phyloP scores from a whole-genome alignment of 2,113 vertebrate genomes.

The Brachionichthys hirsutus region DNA sequence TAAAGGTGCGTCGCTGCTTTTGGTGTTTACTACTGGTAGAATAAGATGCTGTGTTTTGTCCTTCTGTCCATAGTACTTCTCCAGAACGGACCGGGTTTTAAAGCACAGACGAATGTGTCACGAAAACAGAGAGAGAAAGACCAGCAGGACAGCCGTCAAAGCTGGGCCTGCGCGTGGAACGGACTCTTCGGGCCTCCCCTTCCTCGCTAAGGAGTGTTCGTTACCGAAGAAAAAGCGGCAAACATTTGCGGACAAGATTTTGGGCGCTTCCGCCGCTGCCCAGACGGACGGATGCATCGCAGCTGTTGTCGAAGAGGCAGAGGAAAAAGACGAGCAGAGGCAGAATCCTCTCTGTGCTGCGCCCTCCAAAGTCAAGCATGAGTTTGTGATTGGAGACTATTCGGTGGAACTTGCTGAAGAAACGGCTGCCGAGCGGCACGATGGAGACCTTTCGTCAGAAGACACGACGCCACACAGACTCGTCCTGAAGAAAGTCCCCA shows the following conservation, averaged over 20 bases:
- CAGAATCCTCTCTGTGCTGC: conserved; percentile 85
- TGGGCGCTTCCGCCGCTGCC: conserved; percentile 18
- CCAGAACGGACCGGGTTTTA: conserved; percentile 95
- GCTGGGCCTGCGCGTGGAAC: conserved; percentile 81
- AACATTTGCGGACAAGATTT: conserved; percentile 85
- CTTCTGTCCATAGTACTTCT: conserved; percentile 87
- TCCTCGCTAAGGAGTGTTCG: conserved; percentile 86
- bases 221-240: conserved; percentile 96
- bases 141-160: conserved; percentile 86
- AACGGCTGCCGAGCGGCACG: conserved; percentile 75
- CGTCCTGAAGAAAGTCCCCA: conserved; percentile 92
- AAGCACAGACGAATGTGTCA: conserved; percentile 99
- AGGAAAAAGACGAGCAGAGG: conserved; percentile 85
- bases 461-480: conserved; percentile 90
- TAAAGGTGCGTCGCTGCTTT: too few relatives aligned
- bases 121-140: conserved; percentile 92
- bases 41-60: conserved; percentile 7
- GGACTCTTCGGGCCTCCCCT: conserved; percentile 81
- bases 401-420: conserved; percentile 91
- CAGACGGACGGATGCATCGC: conserved; percentile 63
- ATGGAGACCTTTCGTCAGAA: conserved; percentile 81
- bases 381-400: conserved; percentile 92
- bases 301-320: conserved; percentile 48
- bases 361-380: conserved; percentile 94
- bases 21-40: not conserved